phyloP scores from a whole-genome alignment of 2,113 vertebrate species.

The Gymnobelideus leadbeateri region DNA sequence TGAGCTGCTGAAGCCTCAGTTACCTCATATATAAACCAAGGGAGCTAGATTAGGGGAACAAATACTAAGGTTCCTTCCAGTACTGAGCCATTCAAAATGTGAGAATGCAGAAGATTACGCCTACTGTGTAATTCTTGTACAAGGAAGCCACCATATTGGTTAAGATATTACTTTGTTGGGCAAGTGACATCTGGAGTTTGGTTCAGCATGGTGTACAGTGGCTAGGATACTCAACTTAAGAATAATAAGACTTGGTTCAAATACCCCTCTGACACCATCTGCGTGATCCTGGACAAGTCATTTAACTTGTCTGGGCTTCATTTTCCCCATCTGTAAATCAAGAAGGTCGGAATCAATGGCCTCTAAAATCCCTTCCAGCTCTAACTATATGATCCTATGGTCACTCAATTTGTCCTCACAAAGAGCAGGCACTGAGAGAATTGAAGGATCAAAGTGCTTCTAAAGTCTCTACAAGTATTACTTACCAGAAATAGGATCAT shows the following conservation, averaged over 20 bases:
- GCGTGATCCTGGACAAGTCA: not conserved
- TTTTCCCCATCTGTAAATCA: not conserved
- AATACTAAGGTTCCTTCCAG: not conserved
- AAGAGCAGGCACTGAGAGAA: not conserved
- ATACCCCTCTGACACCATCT: not conserved
- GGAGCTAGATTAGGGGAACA: not conserved
- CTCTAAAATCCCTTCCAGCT: not conserved
- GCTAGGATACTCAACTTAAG: not conserved
- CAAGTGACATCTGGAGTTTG: not conserved
- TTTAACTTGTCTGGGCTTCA: not conserved
- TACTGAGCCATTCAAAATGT: not conserved
- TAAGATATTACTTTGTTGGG: not conserved
- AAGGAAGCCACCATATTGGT: not conserved
- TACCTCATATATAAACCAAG: not conserved
- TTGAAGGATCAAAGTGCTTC: not conserved
- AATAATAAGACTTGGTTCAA: not conserved
- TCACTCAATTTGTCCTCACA: too few relatives aligned
- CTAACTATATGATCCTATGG: not conserved
- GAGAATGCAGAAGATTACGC: not conserved
- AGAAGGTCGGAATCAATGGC: not conserved
- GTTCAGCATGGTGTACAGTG: not conserved
- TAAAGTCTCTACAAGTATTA: not conserved
- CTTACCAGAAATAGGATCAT: constrained; percentile 92
- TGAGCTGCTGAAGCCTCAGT: not conserved
- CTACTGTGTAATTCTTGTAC: not conserved